phyloP scores from a whole-genome alignment of 1,140 invertebrate species.

The Drosophila sechellia region DNA sequence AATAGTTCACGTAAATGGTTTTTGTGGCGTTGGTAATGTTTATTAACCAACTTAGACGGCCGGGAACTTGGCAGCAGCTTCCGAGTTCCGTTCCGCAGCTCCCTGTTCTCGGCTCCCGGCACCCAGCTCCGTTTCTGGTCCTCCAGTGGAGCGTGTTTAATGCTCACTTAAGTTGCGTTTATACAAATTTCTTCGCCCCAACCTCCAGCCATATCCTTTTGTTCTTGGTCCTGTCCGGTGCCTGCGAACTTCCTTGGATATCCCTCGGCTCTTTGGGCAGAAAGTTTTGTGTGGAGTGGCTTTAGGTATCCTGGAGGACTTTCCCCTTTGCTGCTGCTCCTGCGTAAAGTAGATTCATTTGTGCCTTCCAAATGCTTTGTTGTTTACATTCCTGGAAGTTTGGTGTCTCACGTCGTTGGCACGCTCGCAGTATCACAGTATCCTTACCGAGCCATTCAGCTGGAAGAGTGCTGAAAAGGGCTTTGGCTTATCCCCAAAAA shows the following conservation, averaged over 20 bases:
- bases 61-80: slow-evolving; percentile 19
- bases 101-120: not conserved
- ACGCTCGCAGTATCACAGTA: slow-evolving; percentile 16
- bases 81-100: not conserved
- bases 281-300: slow-evolving; percentile 56
- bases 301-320: slow-evolving; percentile 39
- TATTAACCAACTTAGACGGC: slow-evolving; percentile 77
- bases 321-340: slow-evolving; percentile 11
- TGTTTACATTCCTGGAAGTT: slow-evolving; percentile 79
- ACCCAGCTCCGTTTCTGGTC: slow-evolving; percentile 18
- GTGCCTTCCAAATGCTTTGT: slow-evolving; percentile 75
- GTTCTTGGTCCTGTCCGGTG: slow-evolving; percentile 26
- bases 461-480: slow-evolving; percentile 43
- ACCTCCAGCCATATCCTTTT: slow-evolving; percentile 9
- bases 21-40: slow-evolving; percentile 82
- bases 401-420: slow-evolving; percentile 69
- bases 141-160: slow-evolving; percentile 77
- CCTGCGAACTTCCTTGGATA: slow-evolving; percentile 7
- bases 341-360: slow-evolving; percentile 77
- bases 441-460: slow-evolving; percentile 32
- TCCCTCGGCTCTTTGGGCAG: slow-evolving; percentile 19
- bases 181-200: slow-evolving; percentile 69
- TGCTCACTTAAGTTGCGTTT: slow-evolving; percentile 81
- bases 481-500: not conserved
- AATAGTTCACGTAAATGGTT: slow-evolving; percentile 81